Evolutionary conservation across 2,113 vertebrate species (phyloP), one percentile per base, ranked within the genome.

Genomic region (Petrocephalus microphthalmus): DNA sequence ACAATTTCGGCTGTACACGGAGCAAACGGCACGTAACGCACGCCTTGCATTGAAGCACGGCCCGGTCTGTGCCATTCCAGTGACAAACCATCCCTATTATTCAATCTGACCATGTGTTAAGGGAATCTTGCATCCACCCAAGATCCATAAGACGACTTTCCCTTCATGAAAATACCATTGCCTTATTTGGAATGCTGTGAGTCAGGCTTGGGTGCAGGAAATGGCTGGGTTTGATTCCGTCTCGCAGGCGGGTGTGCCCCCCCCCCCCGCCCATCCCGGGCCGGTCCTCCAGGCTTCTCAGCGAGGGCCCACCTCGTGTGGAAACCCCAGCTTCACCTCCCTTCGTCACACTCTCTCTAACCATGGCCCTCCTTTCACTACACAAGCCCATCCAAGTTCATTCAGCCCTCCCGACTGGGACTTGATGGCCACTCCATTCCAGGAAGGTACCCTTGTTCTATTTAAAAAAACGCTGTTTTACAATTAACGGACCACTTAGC

Each of bases 111-210:
- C 89, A 87, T 87, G 88, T 87, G 81, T 86, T 87, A 90, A 93
- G 91, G 92, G 94, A 94, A 94, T 93, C 90, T 90, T 94, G 92
- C 90, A 93, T 89, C 90, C 91, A 89, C 90, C 86, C 86, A 57
- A 88, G 90, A 94, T 95, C 93, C 93, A 94, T 93, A 95, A 93
- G 92, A 88, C 89, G 90, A 91, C 92, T 93, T 93, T 93, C 90
- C 93, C 92, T 92, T 91, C 95, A 95, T 95, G 94, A 92, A 96
- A 96, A 96, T 96, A 96, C 95, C 95, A 95, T 96, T 82, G 89
- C 96, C 96, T 95, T 96, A 96, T 95, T 96, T 95, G 95, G 96
- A 91, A 91, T 94, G 92, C 74, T 88, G 92, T 91, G 92, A 93
- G 93, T 91, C 20, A 90, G 91, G 93, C 90, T 93, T 49, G 3